These are phyloP conservation scores for Crocuta crocuta DNA, from an alignment of 2,113 vertebrate genomes.

Conservation along the genomic window DNA sequence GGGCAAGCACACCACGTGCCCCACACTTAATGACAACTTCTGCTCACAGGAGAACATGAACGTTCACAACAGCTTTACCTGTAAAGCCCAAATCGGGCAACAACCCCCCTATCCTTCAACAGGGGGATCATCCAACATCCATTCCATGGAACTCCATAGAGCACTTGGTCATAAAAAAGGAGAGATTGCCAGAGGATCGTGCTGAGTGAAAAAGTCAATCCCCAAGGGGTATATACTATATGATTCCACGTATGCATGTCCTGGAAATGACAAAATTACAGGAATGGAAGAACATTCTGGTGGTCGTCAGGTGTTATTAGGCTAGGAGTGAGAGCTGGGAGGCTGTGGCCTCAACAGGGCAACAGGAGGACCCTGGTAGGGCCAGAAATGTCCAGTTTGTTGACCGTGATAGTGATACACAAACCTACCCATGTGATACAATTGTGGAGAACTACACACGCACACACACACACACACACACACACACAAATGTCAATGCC, in stretches of 20 bases:
- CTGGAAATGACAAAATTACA: not conserved
- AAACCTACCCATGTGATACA: not conserved
- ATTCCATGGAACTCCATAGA: not conserved
- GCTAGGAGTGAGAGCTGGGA: not conserved
- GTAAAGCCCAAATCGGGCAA: not conserved
- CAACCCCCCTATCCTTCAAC: not conserved
- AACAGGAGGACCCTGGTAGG: not conserved
- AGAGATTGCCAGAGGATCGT: not conserved
- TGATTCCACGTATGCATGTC: not conserved
- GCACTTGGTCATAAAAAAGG: not conserved
- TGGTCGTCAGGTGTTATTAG: too few relatives aligned
- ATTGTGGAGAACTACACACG: not conserved
- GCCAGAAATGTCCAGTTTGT: not conserved
- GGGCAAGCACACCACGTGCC: rapidly evolving
- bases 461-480: not conserved
- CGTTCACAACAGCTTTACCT: not conserved
- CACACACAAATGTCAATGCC: not conserved
- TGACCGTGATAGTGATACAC: not conserved
- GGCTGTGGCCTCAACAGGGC: not conserved
- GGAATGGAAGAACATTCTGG: not conserved
- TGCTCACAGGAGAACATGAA: not conserved
- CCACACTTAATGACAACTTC: not conserved
- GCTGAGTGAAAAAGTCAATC: not conserved
- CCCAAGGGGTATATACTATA: not conserved
- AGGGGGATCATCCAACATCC: not conserved